phyloP scores from a whole-genome alignment of 2,113 vertebrate genomes.

The Oriolus oriolus region DNA sequence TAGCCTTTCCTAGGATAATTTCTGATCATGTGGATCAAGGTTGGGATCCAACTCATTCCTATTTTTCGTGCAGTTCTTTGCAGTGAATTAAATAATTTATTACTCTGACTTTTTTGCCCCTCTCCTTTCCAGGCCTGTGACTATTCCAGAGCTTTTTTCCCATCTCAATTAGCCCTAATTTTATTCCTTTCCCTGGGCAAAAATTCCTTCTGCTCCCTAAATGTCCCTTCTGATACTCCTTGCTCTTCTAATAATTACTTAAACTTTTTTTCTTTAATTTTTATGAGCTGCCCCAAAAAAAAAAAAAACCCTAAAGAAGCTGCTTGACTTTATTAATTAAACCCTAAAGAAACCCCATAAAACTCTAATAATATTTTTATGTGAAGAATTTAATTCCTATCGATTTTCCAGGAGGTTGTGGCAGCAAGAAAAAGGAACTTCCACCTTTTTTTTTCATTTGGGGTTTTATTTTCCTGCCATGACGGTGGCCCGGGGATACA shows the following conservation, averaged over 20 bases:
- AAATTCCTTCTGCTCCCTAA: background rate
- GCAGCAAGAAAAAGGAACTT: background rate
- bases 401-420: slow-evolving; percentile 33
- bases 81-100: background rate
- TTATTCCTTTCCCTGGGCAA: slow-evolving; percentile 27
- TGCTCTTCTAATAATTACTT: slow-evolving; percentile 26
- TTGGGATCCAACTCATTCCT: background rate
- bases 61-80: background rate
- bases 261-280: background rate
- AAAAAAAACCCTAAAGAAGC: background rate
- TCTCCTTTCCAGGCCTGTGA: background rate
- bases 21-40: fast-evolving
- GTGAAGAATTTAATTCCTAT: slow-evolving; percentile 26
- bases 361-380: slow-evolving; percentile 53
- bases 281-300: background rate
- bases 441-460: background rate
- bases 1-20: background rate
- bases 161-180: slow-evolving; percentile 45
- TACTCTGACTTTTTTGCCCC: background rate
- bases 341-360: slow-evolving; percentile 23
- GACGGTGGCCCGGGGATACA: background rate
- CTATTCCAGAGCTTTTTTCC: background rate
- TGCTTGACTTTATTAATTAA: slow-evolving; percentile 22
- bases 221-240: background rate
- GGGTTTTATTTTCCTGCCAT: background rate